Conservation (phyloP, 2,113 vertebrate genomes). For the Hemibagrus wyckioides region DNA sequence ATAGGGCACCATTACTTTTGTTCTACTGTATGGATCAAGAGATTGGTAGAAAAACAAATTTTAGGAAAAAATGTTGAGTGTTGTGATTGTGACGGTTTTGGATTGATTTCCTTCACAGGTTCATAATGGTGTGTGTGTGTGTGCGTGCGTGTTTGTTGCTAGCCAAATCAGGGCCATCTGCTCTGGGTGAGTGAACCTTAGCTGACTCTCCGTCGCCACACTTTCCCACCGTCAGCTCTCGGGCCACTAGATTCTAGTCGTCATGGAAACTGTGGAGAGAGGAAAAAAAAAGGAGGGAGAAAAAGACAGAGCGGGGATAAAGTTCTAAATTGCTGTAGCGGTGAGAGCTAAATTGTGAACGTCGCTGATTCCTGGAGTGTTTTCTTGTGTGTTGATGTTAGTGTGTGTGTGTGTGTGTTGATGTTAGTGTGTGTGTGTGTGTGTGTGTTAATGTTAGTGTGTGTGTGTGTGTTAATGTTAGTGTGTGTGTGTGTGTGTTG, state of each 20-base stretch:
- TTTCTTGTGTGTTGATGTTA: neutral
- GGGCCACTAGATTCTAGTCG: slow-evolving; percentile 64
- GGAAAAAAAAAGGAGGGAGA: slow-evolving; percentile 46
- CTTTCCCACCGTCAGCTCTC: slow-evolving; percentile 59
- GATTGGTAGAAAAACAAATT: neutral
- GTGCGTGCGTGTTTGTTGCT: slow-evolving; percentile 15
- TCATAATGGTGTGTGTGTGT: neutral
- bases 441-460: no score
- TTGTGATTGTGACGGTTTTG: neutral
- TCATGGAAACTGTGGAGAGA: slow-evolving; percentile 75
- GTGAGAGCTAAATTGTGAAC: slow-evolving; percentile 25
- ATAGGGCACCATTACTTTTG: neutral
- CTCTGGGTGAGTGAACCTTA: slow-evolving; percentile 43
- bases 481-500: neutral
- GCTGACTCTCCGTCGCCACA: slow-evolving; percentile 55
- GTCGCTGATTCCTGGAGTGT: neutral
- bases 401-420: neutral
- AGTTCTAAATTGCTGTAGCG: slow-evolving; percentile 13
- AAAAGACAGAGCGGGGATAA: slow-evolving; percentile 25
- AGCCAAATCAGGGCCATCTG: slow-evolving; percentile 41
- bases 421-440: neutral
- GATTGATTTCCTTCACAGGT: neutral
- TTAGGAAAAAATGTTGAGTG: neutral
- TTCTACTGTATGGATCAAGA: neutral
- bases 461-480: neutral